A percentile compares a stretch with the other conserved stretches of the same genome.
Evolutionary conservation across 2,113 vertebrate genomes (phyloP).

Genomic region (Dryoscopus gambensis): DNA sequence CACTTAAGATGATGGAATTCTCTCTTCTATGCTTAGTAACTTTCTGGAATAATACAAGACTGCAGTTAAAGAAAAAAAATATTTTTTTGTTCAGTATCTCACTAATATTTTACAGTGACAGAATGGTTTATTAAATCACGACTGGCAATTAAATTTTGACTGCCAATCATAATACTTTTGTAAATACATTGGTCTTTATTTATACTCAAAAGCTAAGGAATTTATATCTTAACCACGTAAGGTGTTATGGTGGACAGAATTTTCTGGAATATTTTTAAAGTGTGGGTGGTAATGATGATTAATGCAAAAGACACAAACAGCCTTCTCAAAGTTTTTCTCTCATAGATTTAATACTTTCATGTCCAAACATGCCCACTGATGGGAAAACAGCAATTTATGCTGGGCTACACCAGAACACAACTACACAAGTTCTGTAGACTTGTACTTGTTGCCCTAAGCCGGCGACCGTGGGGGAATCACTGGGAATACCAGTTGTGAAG

Average conservation of each 20-base stretch:
- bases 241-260: not conserved
- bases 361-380: conserved; percentile 46
- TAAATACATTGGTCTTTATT: not conserved
- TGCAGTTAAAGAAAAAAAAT: not conserved
- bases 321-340: conserved; percentile 29
- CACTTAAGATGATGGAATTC: not conserved
- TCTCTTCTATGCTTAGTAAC: not conserved
- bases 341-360: conserved; percentile 24
- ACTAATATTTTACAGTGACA: not conserved
- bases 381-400: conserved; percentile 8
- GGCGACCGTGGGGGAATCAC: accelerated
- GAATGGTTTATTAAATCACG: not conserved
- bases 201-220: not conserved
- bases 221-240: not conserved
- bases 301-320: conserved; percentile 14
- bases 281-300: conserved; percentile 27
- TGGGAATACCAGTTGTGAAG: not conserved
- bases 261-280: conserved; percentile 37
- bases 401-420: not conserved
- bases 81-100: not conserved
- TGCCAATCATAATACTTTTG: not conserved
- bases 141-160: not conserved
- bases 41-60: not conserved
- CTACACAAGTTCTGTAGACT: not conserved
- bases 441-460: not conserved